Conservation (phyloP, 1,140 invertebrate genomes). For the Amyelois transitella region DNA sequence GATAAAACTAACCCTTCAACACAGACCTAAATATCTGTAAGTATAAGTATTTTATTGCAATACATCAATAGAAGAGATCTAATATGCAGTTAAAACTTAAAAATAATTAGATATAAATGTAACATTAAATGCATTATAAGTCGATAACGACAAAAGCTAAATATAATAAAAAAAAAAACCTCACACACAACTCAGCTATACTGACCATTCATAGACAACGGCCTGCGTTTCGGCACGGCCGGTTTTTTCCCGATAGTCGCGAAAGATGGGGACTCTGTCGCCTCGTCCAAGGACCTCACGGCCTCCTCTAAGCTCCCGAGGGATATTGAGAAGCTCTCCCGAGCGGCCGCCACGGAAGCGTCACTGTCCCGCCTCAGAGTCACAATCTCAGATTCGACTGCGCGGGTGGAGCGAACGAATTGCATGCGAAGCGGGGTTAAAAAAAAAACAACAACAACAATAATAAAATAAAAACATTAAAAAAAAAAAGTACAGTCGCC, state of each 20-base stretch:
- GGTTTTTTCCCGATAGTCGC: constrained; percentile 70
- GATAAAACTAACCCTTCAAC: too few species aligned
- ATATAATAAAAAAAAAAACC: too few species aligned
- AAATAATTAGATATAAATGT: too few species aligned
- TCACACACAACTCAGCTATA: too few species aligned
- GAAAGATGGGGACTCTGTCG: constrained; percentile 45
- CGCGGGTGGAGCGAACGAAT: constrained; percentile 23
- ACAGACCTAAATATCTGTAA: too few species aligned
- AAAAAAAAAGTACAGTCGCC: too few species aligned
- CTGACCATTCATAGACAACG: constrained; percentile 71
- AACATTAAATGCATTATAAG: too few species aligned
- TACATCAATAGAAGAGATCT: too few species aligned
- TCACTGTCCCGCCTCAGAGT: constrained; percentile 49
- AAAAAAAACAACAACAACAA: constrained; percentile 20
- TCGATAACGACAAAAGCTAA: too few species aligned
- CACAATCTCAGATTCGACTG: constrained; percentile 60
- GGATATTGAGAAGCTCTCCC: constrained; percentile 63
- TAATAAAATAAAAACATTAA: too few species aligned
- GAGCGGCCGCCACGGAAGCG: constrained; percentile 45
- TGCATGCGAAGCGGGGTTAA: constrained; percentile 52
- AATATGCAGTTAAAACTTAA: too few species aligned
- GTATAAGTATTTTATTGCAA: too few species aligned
- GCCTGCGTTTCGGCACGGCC: constrained; percentile 72
- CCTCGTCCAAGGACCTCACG: constrained; percentile 56
- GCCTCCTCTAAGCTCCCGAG: constrained; percentile 68